These are phyloP conservation scores for Stegastes partitus DNA, from an alignment of 2,113 vertebrate species.

Conservation along the genomic window DNA sequence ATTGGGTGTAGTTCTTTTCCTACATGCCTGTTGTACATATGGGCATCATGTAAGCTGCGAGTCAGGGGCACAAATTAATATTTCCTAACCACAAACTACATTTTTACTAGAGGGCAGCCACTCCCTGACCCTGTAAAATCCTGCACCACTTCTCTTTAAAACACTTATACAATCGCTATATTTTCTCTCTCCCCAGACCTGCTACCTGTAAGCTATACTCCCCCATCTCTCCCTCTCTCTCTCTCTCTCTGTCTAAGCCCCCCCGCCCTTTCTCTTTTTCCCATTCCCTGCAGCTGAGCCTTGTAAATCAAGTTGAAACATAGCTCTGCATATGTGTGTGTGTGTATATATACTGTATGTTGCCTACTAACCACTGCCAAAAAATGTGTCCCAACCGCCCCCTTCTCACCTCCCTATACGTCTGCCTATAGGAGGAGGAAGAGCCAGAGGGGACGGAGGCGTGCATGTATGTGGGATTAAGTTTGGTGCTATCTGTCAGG, in stretches of 20 bases:
- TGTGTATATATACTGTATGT: conserved; percentile 27
- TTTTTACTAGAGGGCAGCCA: conserved; percentile 22
- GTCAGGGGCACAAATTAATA: conserved; percentile 48
- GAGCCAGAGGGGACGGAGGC: conserved; percentile 62
- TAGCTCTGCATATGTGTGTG: conserved; percentile 73
- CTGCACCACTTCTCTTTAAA: conserved; percentile 53
- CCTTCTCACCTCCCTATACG: conserved; percentile 78
- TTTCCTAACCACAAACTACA: conserved; percentile 19
- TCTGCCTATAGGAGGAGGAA: conserved; percentile 80
- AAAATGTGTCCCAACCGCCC: conserved; percentile 85
- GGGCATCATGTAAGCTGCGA: neutral
- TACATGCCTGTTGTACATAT: neutral
- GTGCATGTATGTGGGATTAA: conserved; percentile 42
- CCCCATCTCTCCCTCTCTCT: conserved; percentile 5
- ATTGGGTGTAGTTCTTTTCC: too few relatives aligned
- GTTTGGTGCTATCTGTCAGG: conserved; percentile 69
- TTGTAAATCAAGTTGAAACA: conserved; percentile 86
- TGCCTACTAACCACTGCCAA: conserved; percentile 85
- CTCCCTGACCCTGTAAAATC: conserved; percentile 43
- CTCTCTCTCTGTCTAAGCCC: conserved; percentile 11
- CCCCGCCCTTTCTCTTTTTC: conserved; percentile 14
- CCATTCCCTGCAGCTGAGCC: conserved; percentile 80
- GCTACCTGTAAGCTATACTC: conserved; percentile 74
- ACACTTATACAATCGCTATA: conserved; percentile 61
- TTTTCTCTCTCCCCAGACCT: conserved; percentile 46